These are phyloP conservation scores for Drosophila histrio DNA, from an alignment of 2,888 invertebrate genomes.

Conservation along the genomic window DNA sequence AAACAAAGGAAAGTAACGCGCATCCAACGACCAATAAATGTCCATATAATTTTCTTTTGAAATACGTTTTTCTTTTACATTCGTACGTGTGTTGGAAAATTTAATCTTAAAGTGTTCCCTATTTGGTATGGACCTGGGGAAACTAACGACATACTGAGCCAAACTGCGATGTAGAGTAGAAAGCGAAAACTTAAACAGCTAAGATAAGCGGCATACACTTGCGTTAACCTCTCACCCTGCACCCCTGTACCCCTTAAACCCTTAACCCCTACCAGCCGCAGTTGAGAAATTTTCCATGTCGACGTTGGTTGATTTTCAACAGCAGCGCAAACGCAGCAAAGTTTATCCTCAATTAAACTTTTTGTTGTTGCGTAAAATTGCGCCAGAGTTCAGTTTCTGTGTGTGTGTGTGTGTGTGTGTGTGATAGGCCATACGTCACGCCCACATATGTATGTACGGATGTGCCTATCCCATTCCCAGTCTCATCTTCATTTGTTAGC, in stretches of 20 bases:
- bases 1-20: conserved; percentile 48
- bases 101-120: conserved; percentile 40
- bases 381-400: conserved; percentile 53
- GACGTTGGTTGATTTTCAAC: conserved; percentile 66
- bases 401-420: conserved; percentile 21
- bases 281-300: conserved; percentile 49
- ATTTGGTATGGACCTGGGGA: neutral
- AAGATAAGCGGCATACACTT: conserved; percentile 62
- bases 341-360: conserved; percentile 77
- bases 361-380: conserved; percentile 76
- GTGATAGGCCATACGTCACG: conserved; percentile 58
- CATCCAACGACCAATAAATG: conserved; percentile 60
- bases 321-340: conserved; percentile 74
- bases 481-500: conserved; percentile 68
- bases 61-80: neutral
- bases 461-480: conserved; percentile 1
- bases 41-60: conserved; percentile 39
- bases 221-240: neutral
- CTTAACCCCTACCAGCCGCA: neutral
- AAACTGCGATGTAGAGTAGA: conserved; percentile 49
- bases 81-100: conserved; percentile 18
- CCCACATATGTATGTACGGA: conserved; percentile 15
- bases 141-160: conserved; percentile 20
- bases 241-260: neutral
- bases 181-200: conserved; percentile 69